These are phyloP conservation scores for Meloidogyne floridensis DNA, from an alignment of 1,140 invertebrate genomes.

Conservation along the genomic window DNA sequence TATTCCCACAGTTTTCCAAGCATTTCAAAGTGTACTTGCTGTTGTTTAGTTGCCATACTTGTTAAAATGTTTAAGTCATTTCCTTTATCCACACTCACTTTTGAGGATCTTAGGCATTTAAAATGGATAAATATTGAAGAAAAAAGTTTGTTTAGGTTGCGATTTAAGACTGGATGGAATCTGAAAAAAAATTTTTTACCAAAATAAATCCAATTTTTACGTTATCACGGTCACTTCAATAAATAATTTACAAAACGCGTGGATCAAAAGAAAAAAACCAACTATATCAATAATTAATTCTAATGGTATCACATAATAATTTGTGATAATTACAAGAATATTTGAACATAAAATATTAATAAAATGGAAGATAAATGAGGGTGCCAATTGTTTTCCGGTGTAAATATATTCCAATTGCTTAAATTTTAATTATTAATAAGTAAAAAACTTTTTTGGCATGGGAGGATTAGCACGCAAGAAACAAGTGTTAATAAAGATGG, in stretches of 20 bases:
- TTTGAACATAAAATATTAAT: constrained; percentile 3
- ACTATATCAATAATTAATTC: background rate
- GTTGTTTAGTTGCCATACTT: background rate
- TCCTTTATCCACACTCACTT: background rate
- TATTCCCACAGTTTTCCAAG: background rate
- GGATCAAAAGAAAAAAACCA: background rate
- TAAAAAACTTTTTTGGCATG: too few relatives aligned
- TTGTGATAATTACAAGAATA: background rate
- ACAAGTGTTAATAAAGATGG: too few relatives aligned
- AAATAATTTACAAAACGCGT: background rate
- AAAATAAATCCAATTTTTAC: background rate
- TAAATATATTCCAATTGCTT: constrained; percentile 13
- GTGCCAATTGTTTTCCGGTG: constrained; percentile 14
- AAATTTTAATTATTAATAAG: background rate
- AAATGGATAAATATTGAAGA: background rate
- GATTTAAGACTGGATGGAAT: background rate
- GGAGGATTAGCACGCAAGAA: too few relatives aligned
- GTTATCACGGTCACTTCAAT: constrained; percentile 1
- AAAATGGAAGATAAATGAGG: constrained; percentile 18
- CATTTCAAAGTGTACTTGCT: background rate
- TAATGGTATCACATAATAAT: too few relatives aligned
- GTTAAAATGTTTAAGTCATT: background rate
- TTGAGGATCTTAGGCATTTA: background rate
- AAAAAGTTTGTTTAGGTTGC: background rate
- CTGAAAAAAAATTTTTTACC: background rate